Percentiles rank a stretch among this genome's conserved stretches.
phyloP scores from a whole-genome alignment of 1,140 invertebrate genomes.

The Drosophila pandora region DNA sequence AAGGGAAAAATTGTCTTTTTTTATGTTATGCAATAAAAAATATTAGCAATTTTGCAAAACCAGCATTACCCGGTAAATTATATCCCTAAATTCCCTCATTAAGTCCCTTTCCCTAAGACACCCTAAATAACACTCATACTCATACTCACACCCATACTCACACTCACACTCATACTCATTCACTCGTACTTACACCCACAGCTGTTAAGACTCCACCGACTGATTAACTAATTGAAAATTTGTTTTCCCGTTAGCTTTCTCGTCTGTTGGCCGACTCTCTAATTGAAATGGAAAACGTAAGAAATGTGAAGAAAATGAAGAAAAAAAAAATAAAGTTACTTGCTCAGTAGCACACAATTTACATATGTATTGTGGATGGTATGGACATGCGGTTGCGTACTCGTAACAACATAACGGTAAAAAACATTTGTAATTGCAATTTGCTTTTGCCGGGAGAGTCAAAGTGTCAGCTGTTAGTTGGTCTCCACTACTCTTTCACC shows the following conservation, averaged over 20 bases:
- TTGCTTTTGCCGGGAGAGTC: conserved; percentile 48
- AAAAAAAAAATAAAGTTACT: conserved; percentile 1
- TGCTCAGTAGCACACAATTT: conserved; percentile 5
- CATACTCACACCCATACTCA: too few species aligned
- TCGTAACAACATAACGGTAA: conserved; percentile 37
- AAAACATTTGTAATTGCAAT: conserved; percentile 58
- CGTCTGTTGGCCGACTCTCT: conserved; percentile 21
- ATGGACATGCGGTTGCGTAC: conserved; percentile 13
- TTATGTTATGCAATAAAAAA: too few species aligned
- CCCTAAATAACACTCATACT: background rate
- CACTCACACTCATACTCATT: too few species aligned
- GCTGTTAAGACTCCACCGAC: conserved; percentile 3
- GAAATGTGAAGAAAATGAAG: background rate
- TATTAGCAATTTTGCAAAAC: too few species aligned
- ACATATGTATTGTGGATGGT: conserved; percentile 1
- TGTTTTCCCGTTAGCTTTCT: conserved; percentile 40
- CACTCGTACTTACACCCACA: background rate
- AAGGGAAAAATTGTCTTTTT: too few species aligned
- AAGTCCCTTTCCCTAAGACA: too few species aligned
- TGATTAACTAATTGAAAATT: conserved; percentile 53
- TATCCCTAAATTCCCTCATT: too few species aligned
- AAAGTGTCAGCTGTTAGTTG: conserved; percentile 54
- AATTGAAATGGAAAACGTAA: conserved; percentile 42
- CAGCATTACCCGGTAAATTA: too few species aligned
- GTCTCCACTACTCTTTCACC: background rate